Evolutionary conservation across 1,140 invertebrate genomes (phyloP).

Genomic region (Caerostris extrusa): DNA sequence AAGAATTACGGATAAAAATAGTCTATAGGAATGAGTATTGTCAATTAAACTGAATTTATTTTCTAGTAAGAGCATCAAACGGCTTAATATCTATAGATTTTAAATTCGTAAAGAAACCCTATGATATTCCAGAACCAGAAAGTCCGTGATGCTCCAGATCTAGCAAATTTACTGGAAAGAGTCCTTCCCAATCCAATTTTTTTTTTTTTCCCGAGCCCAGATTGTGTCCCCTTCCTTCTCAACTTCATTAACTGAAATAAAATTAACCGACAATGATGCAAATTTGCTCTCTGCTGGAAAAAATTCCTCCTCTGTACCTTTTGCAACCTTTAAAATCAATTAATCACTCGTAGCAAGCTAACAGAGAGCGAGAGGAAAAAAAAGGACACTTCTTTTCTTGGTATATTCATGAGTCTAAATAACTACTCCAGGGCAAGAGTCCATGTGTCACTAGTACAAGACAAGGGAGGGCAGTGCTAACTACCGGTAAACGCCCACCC

Average conservation of each 20-base stretch:
- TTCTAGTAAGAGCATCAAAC: background rate
- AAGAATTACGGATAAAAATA: too few relatives aligned
- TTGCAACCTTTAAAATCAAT: conserved; percentile 77
- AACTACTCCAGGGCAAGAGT: conserved; percentile 70
- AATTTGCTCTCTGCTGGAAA: conserved; percentile 60
- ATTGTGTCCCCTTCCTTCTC: conserved; percentile 41
- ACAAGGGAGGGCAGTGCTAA: conserved; percentile 76
- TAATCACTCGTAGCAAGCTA: conserved; percentile 65
- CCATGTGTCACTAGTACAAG: conserved; percentile 76
- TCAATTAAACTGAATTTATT: background rate
- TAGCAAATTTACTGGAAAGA: conserved; percentile 20
- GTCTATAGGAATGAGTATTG: background rate
- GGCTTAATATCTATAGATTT: background rate
- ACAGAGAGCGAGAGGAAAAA: conserved; percentile 51
- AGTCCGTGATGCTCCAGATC: background rate
- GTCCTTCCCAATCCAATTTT: conserved; percentile 13
- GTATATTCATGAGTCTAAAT: conserved; percentile 76
- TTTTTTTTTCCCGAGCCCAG: background rate
- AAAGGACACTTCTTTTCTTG: conserved; percentile 61
- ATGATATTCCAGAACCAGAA: background rate
- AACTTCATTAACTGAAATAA: conserved; percentile 77
- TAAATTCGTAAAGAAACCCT: too few relatives aligned
- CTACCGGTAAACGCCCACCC: conserved; percentile 76
- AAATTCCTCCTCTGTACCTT: conserved; percentile 67
- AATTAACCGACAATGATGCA: conserved; percentile 75